phyloP scores from a whole-genome alignment of 2,797 vertebrate genomes.

The Lepus townsendii region DNA sequence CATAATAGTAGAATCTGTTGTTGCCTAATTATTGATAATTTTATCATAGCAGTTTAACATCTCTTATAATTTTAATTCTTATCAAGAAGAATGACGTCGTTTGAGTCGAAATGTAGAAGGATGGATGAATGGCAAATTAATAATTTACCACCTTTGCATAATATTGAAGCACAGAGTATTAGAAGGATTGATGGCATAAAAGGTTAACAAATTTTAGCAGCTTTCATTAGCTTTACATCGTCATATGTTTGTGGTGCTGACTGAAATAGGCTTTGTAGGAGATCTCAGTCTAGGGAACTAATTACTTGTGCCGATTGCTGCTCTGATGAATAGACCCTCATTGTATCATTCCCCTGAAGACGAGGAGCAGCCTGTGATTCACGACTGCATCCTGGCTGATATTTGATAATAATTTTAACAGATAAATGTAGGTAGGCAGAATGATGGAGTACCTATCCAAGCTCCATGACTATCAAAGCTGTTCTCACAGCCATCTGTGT shows the following conservation, averaged over 20 bases:
- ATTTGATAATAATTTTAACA: conserved; percentile 99
- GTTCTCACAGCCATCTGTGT: conserved; percentile 92
- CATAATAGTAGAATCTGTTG: conserved; percentile 52
- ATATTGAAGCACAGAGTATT: conserved; percentile 88
- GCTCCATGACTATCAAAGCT: conserved; percentile 93
- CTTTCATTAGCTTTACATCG: conserved; percentile 91
- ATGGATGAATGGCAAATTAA: conserved; percentile 95
- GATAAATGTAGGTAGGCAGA: conserved; percentile 96
- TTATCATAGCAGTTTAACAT: conserved; percentile 78
- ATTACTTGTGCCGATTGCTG: conserved; percentile 94
- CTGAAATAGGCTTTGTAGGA: conserved; percentile 94
- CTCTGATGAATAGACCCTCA: conserved; percentile 96
- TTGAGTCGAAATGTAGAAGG: conserved; percentile 90
- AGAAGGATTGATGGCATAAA: conserved; percentile 90
- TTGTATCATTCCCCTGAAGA: conserved; percentile 93
- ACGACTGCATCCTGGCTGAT: conserved; percentile 91
- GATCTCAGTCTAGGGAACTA: conserved; percentile 93
- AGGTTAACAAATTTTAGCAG: conserved; percentile 92
- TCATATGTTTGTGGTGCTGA: conserved; percentile 91
- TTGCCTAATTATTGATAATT: conserved; percentile 85
- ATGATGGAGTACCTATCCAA: conserved; percentile 97
- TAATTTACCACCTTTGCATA: conserved; percentile 97
- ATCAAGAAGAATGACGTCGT: conserved; percentile 92
- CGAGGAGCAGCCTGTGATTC: conserved; percentile 91
- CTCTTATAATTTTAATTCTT: conserved; percentile 95